Percentiles rank a stretch among this genome's conserved stretches.
These are phyloP conservation scores for Epistrophe grossulariae DNA, from an alignment of 2,888 invertebrate species.

Conservation along the genomic window DNA sequence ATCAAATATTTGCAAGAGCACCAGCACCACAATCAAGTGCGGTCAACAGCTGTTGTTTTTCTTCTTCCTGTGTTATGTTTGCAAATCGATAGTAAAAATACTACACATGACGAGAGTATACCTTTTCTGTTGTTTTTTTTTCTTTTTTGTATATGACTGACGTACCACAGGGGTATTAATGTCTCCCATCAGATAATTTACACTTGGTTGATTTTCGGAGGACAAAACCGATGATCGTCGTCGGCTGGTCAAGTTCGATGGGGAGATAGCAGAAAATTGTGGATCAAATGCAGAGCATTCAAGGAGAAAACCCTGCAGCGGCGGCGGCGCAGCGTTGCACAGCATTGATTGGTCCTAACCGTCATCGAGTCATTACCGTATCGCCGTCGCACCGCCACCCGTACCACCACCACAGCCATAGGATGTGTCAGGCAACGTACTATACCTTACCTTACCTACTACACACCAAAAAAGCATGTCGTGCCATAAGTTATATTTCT, in stretches of 20 bases:
- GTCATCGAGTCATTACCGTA: constrained; percentile 7
- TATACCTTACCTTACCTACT: constrained; percentile 33
- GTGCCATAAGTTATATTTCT: constrained; percentile 54
- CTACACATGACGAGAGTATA: constrained; percentile 6
- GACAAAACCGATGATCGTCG: constrained; percentile 59
- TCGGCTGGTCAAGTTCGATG: constrained; percentile 15
- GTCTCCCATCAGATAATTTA: constrained; percentile 61
- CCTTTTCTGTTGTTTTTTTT: not conserved
- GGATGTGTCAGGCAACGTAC: not conserved
- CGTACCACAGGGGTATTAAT: constrained; percentile 57
- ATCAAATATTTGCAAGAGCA: constrained; percentile 9
- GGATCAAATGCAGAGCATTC: constrained; percentile 20
- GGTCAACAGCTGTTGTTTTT: constrained; percentile 72
- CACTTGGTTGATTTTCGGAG: constrained; percentile 60
- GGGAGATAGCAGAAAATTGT: constrained; percentile 12
- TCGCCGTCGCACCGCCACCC: not conserved
- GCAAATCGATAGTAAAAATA: constrained; percentile 63
- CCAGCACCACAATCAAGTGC: constrained; percentile 35
- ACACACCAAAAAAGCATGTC: constrained; percentile 59
- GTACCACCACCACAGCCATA: not conserved
- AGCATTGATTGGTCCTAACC: constrained; percentile 27
- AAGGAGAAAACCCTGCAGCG: not conserved
- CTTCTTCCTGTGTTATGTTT: constrained; percentile 55
- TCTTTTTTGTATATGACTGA: not conserved
- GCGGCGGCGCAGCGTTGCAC: constrained; percentile 13